Base-by-base conservation (phyloP, 2,797 vertebrate genomes). In the Myotis vivesi region DNA sequence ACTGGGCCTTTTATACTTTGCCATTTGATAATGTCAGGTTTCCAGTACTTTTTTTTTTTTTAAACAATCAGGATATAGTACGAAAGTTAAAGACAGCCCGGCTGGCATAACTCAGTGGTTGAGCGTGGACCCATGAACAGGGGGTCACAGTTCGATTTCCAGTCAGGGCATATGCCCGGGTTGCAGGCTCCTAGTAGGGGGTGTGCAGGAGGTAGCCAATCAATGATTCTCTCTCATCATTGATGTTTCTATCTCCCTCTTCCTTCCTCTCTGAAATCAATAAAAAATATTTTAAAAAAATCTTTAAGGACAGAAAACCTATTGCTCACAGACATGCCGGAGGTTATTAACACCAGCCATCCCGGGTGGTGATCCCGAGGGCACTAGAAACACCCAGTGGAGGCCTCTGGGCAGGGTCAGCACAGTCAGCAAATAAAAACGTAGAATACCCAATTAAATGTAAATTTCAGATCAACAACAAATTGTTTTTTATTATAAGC, bases 21-120 rank as follows among this genome's bases (percentile, higher is more conserved):
- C 36, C 81, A 71, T 69, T 73, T 51, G 73, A 76, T 85, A 92
- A 95, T 96, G 95, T 80, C 62, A 91, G 79, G 84, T 88, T 83
- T 53, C 62, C 25, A 46, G 62, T 16, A 44, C 44, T n/a, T 46
- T 49, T 51, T 68, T 79, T 62, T 59, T 59, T 62, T 28, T 51
- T 55, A 49, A 89, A 92, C 30, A 64, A 36, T 13, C 53, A 53
- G 64, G 13, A 25, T 57, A 11, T 87, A 28, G 55, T 46, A 30
- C 80, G 69, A 89, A 81, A 44, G 19, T 72, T 44, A 81, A 91
- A 59, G 57, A 59, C 25, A 59, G 57, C 57, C 12, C 25, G 25
- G 57, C 57, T 59, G 25, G 57, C 57, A 1, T 62, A 28, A 28
- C 59, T 15, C 28, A 15, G 59, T 62, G 59, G 59, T 15, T 62